Evolutionary conservation across 2,797 vertebrate species (phyloP).

Genomic region (Acrossocheilus fasciatus): DNA sequence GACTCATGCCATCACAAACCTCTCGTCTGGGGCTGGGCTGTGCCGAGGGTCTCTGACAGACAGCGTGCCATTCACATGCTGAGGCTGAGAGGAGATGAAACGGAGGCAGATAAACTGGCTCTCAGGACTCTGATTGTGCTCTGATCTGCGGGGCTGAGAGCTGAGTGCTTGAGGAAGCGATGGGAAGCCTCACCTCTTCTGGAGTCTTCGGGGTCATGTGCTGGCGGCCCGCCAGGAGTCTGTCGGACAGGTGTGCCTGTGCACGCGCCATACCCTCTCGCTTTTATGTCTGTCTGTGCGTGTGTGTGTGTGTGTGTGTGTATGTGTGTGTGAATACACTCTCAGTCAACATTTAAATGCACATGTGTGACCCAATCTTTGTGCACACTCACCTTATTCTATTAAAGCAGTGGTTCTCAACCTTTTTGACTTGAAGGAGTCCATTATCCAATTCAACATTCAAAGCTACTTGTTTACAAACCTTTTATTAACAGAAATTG

Average conservation of each 20-base stretch:
- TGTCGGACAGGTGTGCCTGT: slow-evolving; percentile 57
- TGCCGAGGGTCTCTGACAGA: slow-evolving; percentile 58
- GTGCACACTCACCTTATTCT: not conserved
- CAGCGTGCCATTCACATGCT: slow-evolving; percentile 43
- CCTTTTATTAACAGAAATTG: not conserved
- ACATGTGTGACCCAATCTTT: not conserved
- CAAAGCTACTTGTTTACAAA: not conserved
- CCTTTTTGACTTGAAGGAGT: not conserved
- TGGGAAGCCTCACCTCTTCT: slow-evolving; percentile 30
- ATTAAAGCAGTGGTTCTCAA: not conserved
- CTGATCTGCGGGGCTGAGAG: slow-evolving; percentile 42
- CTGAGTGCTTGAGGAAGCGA: slow-evolving; percentile 54
- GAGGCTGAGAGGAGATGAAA: slow-evolving; percentile 60
- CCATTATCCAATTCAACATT: not conserved
- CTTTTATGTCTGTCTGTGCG: slow-evolving; percentile 32
- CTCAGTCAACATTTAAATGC: slow-evolving; percentile 3
- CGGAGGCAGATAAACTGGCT: slow-evolving; percentile 53
- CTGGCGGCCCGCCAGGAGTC: slow-evolving; percentile 50
- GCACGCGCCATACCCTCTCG: slow-evolving; percentile 12
- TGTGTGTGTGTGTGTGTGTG: slow-evolving; percentile 31
- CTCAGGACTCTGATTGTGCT: slow-evolving; percentile 54
- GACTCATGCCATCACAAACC: slow-evolving; percentile 29
- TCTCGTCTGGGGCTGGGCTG: slow-evolving; percentile 46
- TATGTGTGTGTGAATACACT: slow-evolving; percentile 34
- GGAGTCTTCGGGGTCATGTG: slow-evolving; percentile 50